These are phyloP conservation scores for Galendromus occidentalis DNA, from an alignment of 1,140 invertebrate species.

Conservation along the genomic window DNA sequence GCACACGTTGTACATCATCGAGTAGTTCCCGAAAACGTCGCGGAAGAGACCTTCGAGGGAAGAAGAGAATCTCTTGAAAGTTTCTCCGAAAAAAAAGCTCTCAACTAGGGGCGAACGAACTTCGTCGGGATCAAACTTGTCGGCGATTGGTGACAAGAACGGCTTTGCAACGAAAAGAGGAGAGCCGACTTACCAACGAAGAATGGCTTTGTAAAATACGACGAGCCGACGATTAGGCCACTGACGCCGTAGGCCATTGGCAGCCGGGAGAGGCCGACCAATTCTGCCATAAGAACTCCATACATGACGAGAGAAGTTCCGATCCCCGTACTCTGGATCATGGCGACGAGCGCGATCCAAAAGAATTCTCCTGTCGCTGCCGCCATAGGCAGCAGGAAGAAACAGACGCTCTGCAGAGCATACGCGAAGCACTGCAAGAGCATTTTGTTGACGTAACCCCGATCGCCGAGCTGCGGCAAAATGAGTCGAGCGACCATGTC, in stretches of 20 bases:
- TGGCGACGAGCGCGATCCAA: background rate
- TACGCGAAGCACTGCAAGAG: background rate
- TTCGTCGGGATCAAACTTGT: too few relatives aligned
- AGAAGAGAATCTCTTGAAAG: too few relatives aligned
- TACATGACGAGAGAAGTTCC: background rate
- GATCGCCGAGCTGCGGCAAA: background rate
- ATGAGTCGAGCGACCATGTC: background rate
- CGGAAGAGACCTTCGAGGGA: background rate
- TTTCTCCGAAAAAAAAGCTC: too few relatives aligned
- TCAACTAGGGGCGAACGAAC: too few relatives aligned
- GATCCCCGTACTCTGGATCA: background rate
- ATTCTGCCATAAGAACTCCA: background rate
- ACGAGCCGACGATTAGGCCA: background rate
- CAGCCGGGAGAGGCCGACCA: background rate
- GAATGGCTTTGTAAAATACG: background rate
- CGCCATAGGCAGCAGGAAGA: background rate
- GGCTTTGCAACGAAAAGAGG: too few relatives aligned
- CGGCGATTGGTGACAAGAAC: too few relatives aligned
- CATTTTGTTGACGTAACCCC: background rate
- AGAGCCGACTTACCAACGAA: background rate
- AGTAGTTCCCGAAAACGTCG: background rate
- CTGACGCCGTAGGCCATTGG: background rate
- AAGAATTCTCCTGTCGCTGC: background rate
- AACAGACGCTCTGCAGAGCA: background rate
- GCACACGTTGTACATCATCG: background rate